Conservation (phyloP, 2,797 vertebrate species). For the Macroramphosus scolopax region DNA sequence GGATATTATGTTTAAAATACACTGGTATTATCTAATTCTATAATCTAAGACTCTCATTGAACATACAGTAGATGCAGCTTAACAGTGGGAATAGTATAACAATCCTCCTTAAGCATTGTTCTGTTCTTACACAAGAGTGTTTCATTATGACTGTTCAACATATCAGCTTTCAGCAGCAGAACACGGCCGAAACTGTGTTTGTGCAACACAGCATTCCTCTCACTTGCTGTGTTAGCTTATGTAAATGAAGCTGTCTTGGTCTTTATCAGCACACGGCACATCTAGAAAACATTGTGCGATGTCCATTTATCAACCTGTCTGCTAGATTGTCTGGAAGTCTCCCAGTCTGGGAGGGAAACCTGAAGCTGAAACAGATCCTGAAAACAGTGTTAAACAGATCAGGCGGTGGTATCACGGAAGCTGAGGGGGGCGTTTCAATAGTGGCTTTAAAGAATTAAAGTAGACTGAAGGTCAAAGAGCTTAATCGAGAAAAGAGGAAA, state of each 20-base stretch:
- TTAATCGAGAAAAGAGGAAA: no score
- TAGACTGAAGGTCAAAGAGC: slow-evolving; percentile 36
- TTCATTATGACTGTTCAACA: slow-evolving; percentile 55
- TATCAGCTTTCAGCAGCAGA: slow-evolving; percentile 60
- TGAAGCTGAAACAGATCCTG: slow-evolving; percentile 34
- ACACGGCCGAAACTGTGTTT: slow-evolving; percentile 59
- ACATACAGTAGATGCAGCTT: slow-evolving; percentile 2
- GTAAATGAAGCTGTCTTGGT: slow-evolving; percentile 3
- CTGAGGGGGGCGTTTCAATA: slow-evolving; percentile 30
- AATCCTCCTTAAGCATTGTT: slow-evolving; percentile 11
- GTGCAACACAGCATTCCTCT: slow-evolving; percentile 39
- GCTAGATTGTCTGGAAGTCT: slow-evolving; percentile 18
- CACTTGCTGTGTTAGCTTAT: slow-evolving; percentile 12
- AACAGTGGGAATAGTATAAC: neutral
- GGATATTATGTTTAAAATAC: no score
- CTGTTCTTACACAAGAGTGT: slow-evolving; percentile 35
- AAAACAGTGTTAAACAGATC: slow-evolving; percentile 31
- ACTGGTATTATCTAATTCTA: no score
- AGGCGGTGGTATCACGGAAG: slow-evolving; percentile 14
- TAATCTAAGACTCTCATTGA: no score
- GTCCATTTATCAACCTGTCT: slow-evolving; percentile 15
- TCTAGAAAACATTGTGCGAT: slow-evolving; percentile 4
- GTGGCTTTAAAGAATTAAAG: slow-evolving; percentile 35
- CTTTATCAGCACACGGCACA: slow-evolving; percentile 1
- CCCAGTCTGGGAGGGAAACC: slow-evolving; percentile 32